Evolutionary conservation across 2,797 vertebrate species (phyloP).

Genomic region (Sarcoramphus papa): DNA sequence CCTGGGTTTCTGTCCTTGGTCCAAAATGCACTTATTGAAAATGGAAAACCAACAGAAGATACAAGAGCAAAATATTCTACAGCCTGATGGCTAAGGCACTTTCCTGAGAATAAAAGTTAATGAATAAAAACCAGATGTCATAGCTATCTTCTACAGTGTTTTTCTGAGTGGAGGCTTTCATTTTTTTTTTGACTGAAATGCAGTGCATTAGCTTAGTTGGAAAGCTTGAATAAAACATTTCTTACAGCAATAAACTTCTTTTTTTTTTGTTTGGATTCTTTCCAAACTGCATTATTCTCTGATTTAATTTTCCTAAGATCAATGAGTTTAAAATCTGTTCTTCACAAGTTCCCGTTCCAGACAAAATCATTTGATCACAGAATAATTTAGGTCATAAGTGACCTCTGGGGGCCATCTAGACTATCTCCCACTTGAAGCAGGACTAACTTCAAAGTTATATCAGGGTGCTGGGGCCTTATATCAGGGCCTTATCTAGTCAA

Average conservation of each 20-base stretch:
- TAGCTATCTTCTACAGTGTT: neutral
- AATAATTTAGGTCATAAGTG: neutral
- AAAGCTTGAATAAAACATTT: neutral
- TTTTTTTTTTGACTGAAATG: neutral
- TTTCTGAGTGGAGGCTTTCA: neutral
- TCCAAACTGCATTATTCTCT: neutral
- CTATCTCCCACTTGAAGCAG: neutral
- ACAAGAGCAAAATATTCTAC: neutral
- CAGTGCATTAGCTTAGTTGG: neutral
- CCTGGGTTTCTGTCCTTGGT: neutral
- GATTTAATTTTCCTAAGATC: neutral
- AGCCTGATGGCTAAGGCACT: neutral
- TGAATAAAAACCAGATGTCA: neutral
- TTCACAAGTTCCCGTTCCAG: neutral
- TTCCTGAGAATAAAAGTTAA: neutral
- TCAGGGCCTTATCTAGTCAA: neutral
- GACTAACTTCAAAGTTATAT: neutral
- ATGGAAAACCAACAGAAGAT: neutral
- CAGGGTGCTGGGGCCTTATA: neutral
- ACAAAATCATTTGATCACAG: neutral
- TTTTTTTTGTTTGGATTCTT: neutral
- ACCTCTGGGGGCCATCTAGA: neutral
- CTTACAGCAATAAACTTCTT: neutral
- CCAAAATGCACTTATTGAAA: neutral
- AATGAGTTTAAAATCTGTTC: neutral